Evolutionary conservation across 1,140 invertebrate species (phyloP), one percentile per base, ranked within the genome.

Genomic region (Planococcus citri): DNA sequence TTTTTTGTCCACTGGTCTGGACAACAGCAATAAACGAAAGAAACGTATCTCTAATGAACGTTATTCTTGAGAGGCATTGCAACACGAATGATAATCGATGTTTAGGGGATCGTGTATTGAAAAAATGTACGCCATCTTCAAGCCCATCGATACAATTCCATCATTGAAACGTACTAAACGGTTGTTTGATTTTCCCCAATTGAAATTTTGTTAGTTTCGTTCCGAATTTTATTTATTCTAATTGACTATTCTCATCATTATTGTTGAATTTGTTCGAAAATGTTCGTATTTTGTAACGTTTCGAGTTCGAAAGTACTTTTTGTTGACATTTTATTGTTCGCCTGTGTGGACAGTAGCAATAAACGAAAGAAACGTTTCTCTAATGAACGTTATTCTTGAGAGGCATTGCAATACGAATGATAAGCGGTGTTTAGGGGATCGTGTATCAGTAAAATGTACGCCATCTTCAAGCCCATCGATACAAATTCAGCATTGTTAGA

Each of bases 381-480:
- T n/a, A 9, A 51, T 51, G 4, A n/a, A 51, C 41, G 41, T 51
- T 20, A n/a, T 20, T 51, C 41, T 51, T 20, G 41, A 51, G 41
- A 51, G 41, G 41, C 17, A 51, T 51, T 51, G 41, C 41, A 17
- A 51, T 3, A 51, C 3, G 10, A 51, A 51, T 9, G 2, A n/a
- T 20, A 3, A 51, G 10, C 41, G 41, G 17, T 51, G 41, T 51
- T 51, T 51, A 51, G 41, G 41, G 41, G 41, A 51, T 51, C 17
- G 41, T 20, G 41, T 37, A 37, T 51, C 17, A 17, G 2, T 51
- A n/a, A 9, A 14, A 20, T 51, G 6, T 9, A n/a, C 41, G 17
- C 41, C 41, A 51, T 51, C 41, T 51, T 51, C 41, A 51, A 51
- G 41, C 41, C 41, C 41, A 51, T 51, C 41, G 41, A 17, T 51